These are phyloP conservation scores for Tursiops truncatus DNA, from an alignment of 2,113 vertebrate species.

Conservation along the genomic window DNA sequence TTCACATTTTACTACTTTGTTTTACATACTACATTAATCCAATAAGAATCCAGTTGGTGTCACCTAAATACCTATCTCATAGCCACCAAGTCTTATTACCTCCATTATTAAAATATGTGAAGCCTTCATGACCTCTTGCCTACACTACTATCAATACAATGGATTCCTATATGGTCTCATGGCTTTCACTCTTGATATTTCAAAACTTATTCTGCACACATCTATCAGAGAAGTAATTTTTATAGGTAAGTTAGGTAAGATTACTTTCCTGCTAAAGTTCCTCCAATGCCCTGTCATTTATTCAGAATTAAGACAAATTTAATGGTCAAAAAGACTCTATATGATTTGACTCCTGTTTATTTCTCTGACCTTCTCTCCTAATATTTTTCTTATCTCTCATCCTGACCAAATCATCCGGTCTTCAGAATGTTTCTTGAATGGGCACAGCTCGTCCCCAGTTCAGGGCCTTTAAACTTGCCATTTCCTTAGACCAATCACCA, in stretches of 20 bases:
- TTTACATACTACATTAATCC: not conserved
- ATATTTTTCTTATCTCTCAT: not conserved
- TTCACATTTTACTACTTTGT: not conserved
- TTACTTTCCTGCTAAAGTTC: not conserved
- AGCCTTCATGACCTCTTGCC: not conserved
- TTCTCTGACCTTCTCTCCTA: not conserved
- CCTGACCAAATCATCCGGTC: not conserved
- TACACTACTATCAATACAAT: not conserved
- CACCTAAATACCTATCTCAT: not conserved
- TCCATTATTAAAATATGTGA: not conserved
- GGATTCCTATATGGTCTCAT: not conserved
- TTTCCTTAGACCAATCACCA: not conserved
- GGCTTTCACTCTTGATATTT: not conserved
- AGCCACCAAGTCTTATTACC: not conserved
- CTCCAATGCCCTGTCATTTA: not conserved
- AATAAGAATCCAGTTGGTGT: not conserved
- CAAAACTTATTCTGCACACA: not conserved
- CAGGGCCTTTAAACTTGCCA: not conserved
- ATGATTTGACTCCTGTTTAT: not conserved
- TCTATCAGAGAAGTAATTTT: not conserved
- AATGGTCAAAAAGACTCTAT: not conserved
- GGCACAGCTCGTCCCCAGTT: not conserved
- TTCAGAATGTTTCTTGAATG: not conserved
- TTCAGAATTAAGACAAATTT: not conserved
- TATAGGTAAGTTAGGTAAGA: not conserved